These are phyloP conservation scores for Neria commutata DNA, from an alignment of 2,888 invertebrate genomes.

Conservation along the genomic window DNA sequence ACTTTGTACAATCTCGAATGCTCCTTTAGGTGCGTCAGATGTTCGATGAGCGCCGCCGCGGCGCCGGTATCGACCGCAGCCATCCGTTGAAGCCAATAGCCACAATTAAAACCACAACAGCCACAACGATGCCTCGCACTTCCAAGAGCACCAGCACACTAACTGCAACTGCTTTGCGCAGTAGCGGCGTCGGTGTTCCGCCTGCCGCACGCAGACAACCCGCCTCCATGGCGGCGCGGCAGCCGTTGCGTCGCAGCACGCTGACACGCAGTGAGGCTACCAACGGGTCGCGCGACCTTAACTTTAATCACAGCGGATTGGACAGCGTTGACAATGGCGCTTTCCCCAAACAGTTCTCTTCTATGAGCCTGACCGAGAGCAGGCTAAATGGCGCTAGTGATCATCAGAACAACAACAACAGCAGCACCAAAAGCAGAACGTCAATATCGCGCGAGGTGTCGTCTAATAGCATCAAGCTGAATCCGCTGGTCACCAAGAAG, in stretches of 20 bases:
- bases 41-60: conserved; percentile 82
- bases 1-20: too few species aligned
- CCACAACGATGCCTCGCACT: conserved; percentile 5
- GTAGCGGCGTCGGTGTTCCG: background rate
- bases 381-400: conserved; percentile 29
- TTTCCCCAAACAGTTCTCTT: conserved; percentile 44
- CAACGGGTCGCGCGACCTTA: conserved; percentile 20
- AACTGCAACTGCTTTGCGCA: background rate
- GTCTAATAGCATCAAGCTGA: conserved; percentile 47
- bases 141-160: background rate
- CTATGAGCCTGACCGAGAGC: conserved; percentile 40
- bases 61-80: conserved; percentile 79
- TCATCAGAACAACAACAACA: conserved; percentile 40
- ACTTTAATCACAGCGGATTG: conserved; percentile 22
- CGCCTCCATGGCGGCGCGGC: conserved; percentile 13
- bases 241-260: conserved; percentile 18
- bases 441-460: conserved; percentile 17
- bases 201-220: background rate
- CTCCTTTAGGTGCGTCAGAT: conserved; percentile 75
- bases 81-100: conserved; percentile 80
- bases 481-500: conserved; percentile 57
- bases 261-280: background rate
- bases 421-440: conserved; percentile 27
- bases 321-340: conserved; percentile 42
- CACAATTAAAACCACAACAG: conserved; percentile 39